Base-by-base conservation (phyloP, 2,113 vertebrate genomes). In the Misgurnus anguillicaudatus region DNA sequence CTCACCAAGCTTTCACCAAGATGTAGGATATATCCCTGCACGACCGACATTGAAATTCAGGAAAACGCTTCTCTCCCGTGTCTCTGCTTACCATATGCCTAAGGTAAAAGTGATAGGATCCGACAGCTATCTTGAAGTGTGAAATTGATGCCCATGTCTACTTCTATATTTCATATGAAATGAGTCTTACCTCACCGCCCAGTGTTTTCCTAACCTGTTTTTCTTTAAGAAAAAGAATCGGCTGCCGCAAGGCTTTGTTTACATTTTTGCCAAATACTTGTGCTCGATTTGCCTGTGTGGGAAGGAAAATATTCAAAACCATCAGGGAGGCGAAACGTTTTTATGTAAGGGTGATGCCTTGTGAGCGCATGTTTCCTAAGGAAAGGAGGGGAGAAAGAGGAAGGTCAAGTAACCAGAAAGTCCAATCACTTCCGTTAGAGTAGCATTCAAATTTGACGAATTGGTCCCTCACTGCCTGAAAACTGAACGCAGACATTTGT, bases 1-100 rank as follows among this genome's bases (percentile, higher is more conserved):
- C 91, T 90, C 86, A 89, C 55, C 53, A 41, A 82, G 80, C 67
- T 87, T 75, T 87, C 64, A 87, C 87, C 89, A 88, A 84, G 45
- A 82, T 58, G 73, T 61, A 21, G 58, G 77, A 87, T 65, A 84
- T 81, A 86, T 80, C 68, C 13, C 42, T 42, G 48, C 58, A 64
- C 10, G 5, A 75, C 39, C 45, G 61, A 3, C 69, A 51, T 14
- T 75, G 24, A 66, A 45, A 80, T 80, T 57, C 39, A 80, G 79
- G 62, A 67, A 45, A 39, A 48, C 14, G 16, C 17, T 80, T 17
- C 61, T 19, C 65, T 11, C 66, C 68, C 51, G 58, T 31, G 55
- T 3, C 16, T 58, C 61, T 31, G 70, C 14, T 68, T 10, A 42
- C 38, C 65, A 70, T 72, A 76, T 76, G 81, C 75, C 60, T 63